Base-by-base conservation (phyloP, 2,113 vertebrate species). In the Ochotona princeps region DNA sequence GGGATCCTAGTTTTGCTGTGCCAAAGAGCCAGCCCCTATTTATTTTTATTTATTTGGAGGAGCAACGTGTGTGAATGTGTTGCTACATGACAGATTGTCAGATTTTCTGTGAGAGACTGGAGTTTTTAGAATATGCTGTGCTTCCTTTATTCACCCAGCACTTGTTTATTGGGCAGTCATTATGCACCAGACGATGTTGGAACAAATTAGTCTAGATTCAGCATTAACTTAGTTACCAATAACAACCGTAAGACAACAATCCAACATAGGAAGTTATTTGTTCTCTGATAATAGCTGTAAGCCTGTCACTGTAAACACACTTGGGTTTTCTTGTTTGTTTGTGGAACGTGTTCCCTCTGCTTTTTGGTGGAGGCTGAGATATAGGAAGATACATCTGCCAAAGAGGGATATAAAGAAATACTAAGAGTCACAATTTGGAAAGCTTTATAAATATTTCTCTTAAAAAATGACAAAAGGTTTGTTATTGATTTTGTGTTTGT, bases 391-490 rank as follows among this genome's bases (percentile, higher is more conserved):
- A n/a, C 87, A 92, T 91, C 83, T 82, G 54, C 90, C 88, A 75
- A 83, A 87, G 49, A 82, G 4, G 8, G 20, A 49, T 51, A 35
- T 91, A 81, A 83, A 87, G 63, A 75, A 89, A 85, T 74, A 70
- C 54, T 80, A 63, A 93, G 61, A 70, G 5, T 72, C 69, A 70
- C 12, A 61, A 49, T 96, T 84, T 76, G 51, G 87, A 87, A 88
- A 84, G 70, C 69, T 92, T 73, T 90, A n/a, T 89, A 90, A 91
- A 54, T 93, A 78, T 85, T 96, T 95, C 57, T 60, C 57, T 87
- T 90, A 69, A 90, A 76, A 75, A 57, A 11, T 85, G 35, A 78
- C 63, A 44, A 66, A 65, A 49, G 84, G 35, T 38, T 93, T 92
- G 65, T 76, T 30, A 83, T 65, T 75, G 75, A 47, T 35, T 70